Conservation (phyloP, 2,797 vertebrate species). For the Myotis vivesi region DNA sequence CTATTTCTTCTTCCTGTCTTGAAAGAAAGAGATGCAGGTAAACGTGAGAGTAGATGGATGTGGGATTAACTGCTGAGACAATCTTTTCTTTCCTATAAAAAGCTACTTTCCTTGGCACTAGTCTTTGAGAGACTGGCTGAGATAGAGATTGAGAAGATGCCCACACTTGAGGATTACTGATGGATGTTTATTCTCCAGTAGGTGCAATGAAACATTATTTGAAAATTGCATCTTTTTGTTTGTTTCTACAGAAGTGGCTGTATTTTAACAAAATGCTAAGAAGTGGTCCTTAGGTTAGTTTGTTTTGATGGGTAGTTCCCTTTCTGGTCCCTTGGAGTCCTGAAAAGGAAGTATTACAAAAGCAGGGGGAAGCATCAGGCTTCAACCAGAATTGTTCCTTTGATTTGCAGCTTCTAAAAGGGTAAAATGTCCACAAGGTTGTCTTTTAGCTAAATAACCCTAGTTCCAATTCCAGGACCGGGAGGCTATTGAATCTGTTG, state of each 20-base stretch:
- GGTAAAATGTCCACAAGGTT: constrained; percentile 14
- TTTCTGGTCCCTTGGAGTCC: not conserved
- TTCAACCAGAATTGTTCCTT: constrained; percentile 35
- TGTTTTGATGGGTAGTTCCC: not conserved
- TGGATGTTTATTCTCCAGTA: not conserved
- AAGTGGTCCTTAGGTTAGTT: not conserved
- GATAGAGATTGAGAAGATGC: not conserved
- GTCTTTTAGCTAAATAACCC: constrained; percentile 15
- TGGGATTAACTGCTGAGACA: not conserved
- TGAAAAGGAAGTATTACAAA: constrained; percentile 44
- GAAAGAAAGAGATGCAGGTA: not conserved
- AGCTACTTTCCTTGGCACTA: not conserved
- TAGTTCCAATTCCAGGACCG: not conserved
- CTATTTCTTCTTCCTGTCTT: not conserved
- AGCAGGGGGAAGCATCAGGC: not conserved
- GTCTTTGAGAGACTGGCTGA: not conserved
- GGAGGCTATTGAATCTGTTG: constrained; percentile 46
- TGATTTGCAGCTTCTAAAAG: constrained; percentile 46
- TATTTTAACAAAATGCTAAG: constrained; percentile 36
- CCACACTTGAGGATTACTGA: not conserved
- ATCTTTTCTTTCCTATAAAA: constrained; percentile 7
- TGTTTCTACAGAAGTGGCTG: not conserved
- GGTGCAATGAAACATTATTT: not conserved
- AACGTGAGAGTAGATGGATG: not conserved
- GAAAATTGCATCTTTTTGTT: constrained; percentile 1